Evolutionary conservation across 2,797 vertebrate genomes (phyloP).

Genomic region (Labroides dimidiatus): DNA sequence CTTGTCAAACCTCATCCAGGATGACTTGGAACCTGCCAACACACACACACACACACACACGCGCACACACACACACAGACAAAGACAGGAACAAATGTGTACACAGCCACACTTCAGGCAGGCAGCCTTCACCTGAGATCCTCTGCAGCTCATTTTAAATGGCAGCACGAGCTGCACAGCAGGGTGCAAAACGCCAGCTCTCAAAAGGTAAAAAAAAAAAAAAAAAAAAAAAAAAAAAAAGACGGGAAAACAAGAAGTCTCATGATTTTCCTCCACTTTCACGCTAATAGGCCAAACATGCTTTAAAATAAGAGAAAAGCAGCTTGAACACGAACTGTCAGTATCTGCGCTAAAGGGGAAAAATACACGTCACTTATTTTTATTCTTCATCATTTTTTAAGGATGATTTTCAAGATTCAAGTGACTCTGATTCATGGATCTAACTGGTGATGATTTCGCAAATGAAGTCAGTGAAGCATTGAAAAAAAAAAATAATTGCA

Average conservation of each 20-base stretch:
- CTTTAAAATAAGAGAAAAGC: slow-evolving; percentile 14
- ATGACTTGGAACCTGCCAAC: slow-evolving; percentile 58
- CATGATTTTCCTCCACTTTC: slow-evolving; percentile 32
- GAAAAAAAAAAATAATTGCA: too few species aligned
- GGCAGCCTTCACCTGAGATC: slow-evolving; percentile 65
- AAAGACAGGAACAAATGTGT: slow-evolving; percentile 52
- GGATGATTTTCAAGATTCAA: too few species aligned
- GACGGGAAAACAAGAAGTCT: slow-evolving; percentile 41
- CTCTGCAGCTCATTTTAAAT: slow-evolving; percentile 74
- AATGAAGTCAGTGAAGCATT: too few species aligned
- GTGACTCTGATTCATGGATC: too few species aligned
- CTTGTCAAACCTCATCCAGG: slow-evolving; percentile 72
- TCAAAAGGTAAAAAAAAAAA: slow-evolving; percentile 56
- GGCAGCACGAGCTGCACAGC: slow-evolving; percentile 65
- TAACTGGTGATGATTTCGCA: too few species aligned
- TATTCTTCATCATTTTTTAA: background rate
- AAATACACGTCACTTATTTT: slow-evolving; percentile 9
- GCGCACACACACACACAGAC: slow-evolving; percentile 26
- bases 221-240: slow-evolving; percentile 23
- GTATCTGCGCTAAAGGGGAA: background rate
- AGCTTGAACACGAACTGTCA: slow-evolving; percentile 6
- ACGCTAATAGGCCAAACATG: slow-evolving; percentile 11
- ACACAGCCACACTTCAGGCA: slow-evolving; percentile 63
- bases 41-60: slow-evolving; percentile 12
- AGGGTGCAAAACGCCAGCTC: slow-evolving; percentile 64